phyloP scores from a whole-genome alignment of 2,797 vertebrate genomes.

The Selene dorsalis region DNA sequence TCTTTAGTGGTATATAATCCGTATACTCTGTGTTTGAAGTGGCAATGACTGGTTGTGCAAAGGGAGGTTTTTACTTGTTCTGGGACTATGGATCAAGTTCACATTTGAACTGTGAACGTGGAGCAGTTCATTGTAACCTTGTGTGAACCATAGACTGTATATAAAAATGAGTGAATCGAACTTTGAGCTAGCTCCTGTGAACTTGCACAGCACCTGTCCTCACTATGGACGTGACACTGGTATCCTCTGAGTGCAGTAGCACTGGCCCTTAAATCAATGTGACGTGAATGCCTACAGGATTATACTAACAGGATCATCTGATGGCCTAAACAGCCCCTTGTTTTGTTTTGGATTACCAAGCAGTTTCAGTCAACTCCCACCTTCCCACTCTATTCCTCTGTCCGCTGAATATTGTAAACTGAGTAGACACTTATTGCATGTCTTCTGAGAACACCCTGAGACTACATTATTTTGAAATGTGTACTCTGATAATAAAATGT shows the following conservation, averaged over 20 bases:
- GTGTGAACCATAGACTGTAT: too few species aligned
- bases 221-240: not conserved
- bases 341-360: not conserved
- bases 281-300: not conserved
- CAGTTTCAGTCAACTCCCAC: not conserved
- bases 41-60: too few species aligned
- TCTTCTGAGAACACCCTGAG: constrained; percentile 1
- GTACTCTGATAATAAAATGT: constrained; percentile 46
- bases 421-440: constrained; percentile 8
- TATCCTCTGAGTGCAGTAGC: not conserved
- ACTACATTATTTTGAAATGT: constrained; percentile 31
- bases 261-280: not conserved
- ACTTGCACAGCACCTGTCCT: not conserved
- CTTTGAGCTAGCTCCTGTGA: too few species aligned
- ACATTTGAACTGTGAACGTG: too few species aligned
- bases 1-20: too few species aligned
- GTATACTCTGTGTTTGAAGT: too few species aligned
- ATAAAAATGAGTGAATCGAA: too few species aligned
- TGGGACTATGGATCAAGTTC: too few species aligned
- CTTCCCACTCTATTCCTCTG: not conserved
- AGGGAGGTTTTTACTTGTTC: too few species aligned
- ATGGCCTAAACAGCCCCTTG: not conserved
- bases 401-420: not conserved
- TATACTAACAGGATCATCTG: not conserved
- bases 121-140: too few species aligned